Percentiles rank a stretch among this genome's conserved stretches.
phyloP scores from a whole-genome alignment of 2,888 invertebrate genomes.

The Ennomos fuscantarius region DNA sequence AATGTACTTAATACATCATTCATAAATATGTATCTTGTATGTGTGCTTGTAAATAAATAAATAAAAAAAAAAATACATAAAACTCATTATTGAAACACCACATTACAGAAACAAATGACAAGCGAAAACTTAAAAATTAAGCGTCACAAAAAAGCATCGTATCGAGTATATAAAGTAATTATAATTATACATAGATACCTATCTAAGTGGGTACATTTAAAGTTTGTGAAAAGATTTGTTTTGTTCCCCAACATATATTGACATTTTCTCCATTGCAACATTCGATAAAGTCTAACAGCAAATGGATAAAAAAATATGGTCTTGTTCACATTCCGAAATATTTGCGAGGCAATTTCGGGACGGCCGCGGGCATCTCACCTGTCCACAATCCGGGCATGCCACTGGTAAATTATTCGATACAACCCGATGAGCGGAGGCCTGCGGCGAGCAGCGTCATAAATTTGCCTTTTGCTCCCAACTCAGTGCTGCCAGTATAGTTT shows the following conservation, averaged over 20 bases:
- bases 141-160: too few relatives aligned
- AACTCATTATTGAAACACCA: too few relatives aligned
- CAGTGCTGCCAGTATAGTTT: slow-evolving; percentile 13
- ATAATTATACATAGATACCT: too few relatives aligned
- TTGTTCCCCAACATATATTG: background rate
- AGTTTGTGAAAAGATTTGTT: too few relatives aligned
- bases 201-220: too few relatives aligned
- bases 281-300: slow-evolving; percentile 3
- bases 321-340: slow-evolving; percentile 49
- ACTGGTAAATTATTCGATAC: slow-evolving; percentile 58
- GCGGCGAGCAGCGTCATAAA: slow-evolving; percentile 59
- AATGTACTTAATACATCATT: too few relatives aligned
- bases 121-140: too few relatives aligned
- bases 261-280: slow-evolving; percentile 3
- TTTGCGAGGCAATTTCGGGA: slow-evolving; percentile 53
- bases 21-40: too few relatives aligned
- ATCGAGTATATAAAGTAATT: too few relatives aligned
- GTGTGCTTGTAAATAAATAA: too few relatives aligned
- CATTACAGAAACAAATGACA: too few relatives aligned
- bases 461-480: slow-evolving; percentile 45
- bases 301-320: slow-evolving; percentile 2
- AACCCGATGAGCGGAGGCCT: slow-evolving; percentile 46
- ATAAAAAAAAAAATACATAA: too few relatives aligned
- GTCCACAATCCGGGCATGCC: slow-evolving; percentile 70
- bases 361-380: slow-evolving; percentile 63